Evolutionary conservation across 1,140 invertebrate genomes (phyloP).

Genomic region (Aphelenchoides fujianensis): DNA sequence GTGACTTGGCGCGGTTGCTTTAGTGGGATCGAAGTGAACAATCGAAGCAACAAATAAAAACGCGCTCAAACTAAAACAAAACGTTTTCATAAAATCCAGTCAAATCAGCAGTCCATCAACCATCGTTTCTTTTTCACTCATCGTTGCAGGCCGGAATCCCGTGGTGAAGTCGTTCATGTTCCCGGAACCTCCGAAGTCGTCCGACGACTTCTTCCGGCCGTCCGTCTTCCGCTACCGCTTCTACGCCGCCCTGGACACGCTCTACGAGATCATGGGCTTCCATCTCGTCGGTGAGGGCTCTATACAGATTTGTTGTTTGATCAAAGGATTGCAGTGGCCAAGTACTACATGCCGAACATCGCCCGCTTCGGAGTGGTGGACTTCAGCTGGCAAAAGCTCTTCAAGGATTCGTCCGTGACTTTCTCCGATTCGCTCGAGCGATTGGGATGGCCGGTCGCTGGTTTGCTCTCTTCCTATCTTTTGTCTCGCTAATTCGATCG

Average conservation of each 20-base stretch:
- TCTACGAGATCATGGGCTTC: slow-evolving; percentile 14
- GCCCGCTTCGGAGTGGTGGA: not conserved
- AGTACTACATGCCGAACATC: slow-evolving; percentile 13
- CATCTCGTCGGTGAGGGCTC: slow-evolving; percentile 1
- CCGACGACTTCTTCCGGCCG: not conserved
- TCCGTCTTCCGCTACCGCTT: not conserved
- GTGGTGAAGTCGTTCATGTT: slow-evolving; percentile 8
- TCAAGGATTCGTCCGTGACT: not conserved
- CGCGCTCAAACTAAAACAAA: slow-evolving; percentile 8
- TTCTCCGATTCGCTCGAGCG: slow-evolving; percentile 4
- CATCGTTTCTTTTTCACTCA: not conserved
- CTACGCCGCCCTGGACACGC: not conserved
- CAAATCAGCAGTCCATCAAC: too few relatives aligned
- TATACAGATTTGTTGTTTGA: not conserved
- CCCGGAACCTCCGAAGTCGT: not conserved
- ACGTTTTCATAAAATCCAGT: too few relatives aligned
- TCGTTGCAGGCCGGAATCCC: slow-evolving; percentile 1
- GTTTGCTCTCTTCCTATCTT: not conserved
- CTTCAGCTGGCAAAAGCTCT: slow-evolving; percentile 8
- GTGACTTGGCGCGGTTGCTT: too few relatives aligned
- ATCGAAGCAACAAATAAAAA: too few relatives aligned
- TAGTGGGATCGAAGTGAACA: too few relatives aligned
- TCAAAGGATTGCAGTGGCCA: not conserved
- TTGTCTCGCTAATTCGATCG: not conserved
- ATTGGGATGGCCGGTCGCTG: slow-evolving; percentile 2